These are phyloP conservation scores for Chironomus tentans DNA, from an alignment of 2,888 invertebrate species.

Conservation along the genomic window DNA sequence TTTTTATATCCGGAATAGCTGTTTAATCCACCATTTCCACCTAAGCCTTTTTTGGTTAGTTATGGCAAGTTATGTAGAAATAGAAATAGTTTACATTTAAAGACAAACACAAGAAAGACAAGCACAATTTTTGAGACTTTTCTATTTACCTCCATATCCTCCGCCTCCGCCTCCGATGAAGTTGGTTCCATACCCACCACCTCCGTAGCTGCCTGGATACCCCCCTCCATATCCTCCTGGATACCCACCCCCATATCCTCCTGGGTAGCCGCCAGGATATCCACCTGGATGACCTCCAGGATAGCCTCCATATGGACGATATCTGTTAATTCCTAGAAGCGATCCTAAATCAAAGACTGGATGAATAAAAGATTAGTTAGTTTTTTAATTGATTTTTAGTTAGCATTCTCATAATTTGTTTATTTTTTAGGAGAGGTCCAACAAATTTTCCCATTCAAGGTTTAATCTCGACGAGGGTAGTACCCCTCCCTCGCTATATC, in stretches of 20 bases:
- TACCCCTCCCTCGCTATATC: no score
- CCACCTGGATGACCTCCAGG: not conserved
- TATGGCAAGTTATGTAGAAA: no score
- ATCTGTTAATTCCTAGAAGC: not conserved
- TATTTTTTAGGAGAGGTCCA: no score
- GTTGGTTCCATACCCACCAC: constrained; percentile 2
- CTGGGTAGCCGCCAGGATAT: not conserved
- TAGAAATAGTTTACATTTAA: not conserved
- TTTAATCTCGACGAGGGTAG: no score
- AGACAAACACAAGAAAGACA: not conserved
- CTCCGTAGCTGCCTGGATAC: not conserved
- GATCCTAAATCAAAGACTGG: not conserved
- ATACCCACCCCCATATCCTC: not conserved
- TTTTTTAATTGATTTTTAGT: no score
- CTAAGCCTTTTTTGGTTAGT: not conserved
- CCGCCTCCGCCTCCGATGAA: constrained; percentile 2
- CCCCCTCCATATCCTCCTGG: not conserved
- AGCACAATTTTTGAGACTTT: not conserved
- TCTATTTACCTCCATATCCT: not conserved
- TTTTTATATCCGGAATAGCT: constrained; percentile 2
- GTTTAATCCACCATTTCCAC: constrained; percentile 2
- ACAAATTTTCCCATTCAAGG: no score
- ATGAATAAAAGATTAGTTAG: not conserved
- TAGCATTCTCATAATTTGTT: no score
- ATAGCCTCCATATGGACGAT: not conserved